A percentile compares a stretch with the other conserved stretches of the same genome.
These are phyloP conservation scores for Eubasilissa splendida DNA, from an alignment of 2,888 invertebrate species.

Conservation along the genomic window DNA sequence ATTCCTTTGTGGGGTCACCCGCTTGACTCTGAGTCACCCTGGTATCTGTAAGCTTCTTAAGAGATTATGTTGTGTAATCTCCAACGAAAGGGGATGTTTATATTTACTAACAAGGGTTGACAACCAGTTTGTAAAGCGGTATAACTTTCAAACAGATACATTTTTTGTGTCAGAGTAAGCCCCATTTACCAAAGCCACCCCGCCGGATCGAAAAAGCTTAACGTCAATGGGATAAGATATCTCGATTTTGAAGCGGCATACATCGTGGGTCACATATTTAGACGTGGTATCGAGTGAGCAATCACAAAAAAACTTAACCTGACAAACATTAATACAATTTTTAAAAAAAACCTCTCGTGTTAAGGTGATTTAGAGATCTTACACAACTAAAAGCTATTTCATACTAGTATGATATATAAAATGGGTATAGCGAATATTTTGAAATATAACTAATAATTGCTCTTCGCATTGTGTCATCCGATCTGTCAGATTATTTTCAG, in stretches of 20 bases:
- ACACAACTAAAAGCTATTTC: too few species aligned
- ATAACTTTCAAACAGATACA: conserved; percentile 50
- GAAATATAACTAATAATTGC: too few species aligned
- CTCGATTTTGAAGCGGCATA: neutral
- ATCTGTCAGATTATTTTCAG: too few species aligned
- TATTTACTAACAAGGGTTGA: conserved; percentile 57
- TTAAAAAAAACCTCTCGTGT: too few species aligned
- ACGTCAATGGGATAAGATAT: conserved; percentile 12
- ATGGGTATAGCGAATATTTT: too few species aligned
- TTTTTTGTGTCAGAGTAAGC: conserved; percentile 34
- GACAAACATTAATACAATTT: too few species aligned
- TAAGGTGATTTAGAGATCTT: too few species aligned
- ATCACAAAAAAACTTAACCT: too few species aligned
- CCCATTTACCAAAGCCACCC: conserved; percentile 26
- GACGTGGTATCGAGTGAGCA: too few species aligned
- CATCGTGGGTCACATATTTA: too few species aligned
- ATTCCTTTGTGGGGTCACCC: conserved; percentile 22
- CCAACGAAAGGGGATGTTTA: conserved; percentile 53
- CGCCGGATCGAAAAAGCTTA: neutral
- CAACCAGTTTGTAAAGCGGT: conserved; percentile 51
- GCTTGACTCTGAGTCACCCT: conserved; percentile 43
- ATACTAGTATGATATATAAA: too few species aligned
- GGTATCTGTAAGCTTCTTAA: conserved; percentile 54
- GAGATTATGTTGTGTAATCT: conserved; percentile 56
- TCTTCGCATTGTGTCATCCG: too few species aligned